These are phyloP conservation scores for Phenganax subtilis DNA, from an alignment of 92 coral and sea anemone genomes.

Conservation along the genomic window DNA sequence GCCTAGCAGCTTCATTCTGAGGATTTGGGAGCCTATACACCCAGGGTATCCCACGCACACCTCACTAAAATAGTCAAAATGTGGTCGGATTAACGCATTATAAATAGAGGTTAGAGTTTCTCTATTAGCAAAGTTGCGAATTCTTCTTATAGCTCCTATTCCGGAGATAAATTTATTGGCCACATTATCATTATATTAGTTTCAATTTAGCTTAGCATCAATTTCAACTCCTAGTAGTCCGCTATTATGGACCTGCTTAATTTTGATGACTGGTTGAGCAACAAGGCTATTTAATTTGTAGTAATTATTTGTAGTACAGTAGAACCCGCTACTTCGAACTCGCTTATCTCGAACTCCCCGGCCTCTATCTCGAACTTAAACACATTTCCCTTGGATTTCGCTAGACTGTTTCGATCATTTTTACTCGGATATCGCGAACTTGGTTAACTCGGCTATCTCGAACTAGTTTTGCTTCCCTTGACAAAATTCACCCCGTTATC, in stretches of 20 bases:
- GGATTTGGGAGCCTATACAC: slow-evolving; percentile 38
- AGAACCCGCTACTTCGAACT: too few species aligned
- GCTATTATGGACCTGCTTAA: slow-evolving; percentile 21
- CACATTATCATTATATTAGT: slow-evolving; percentile 32
- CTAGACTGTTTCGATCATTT: too few species aligned
- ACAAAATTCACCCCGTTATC: too few species aligned
- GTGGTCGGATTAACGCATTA: slow-evolving; percentile 52
- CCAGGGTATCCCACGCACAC: slow-evolving; percentile 54
- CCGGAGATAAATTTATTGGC: slow-evolving; percentile 40
- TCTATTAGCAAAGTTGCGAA: slow-evolving; percentile 32
- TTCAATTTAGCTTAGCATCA: slow-evolving; percentile 46
- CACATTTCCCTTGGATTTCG: too few species aligned
- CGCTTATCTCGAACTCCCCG: too few species aligned
- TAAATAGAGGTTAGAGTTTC: slow-evolving; percentile 29
- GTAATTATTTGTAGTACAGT: too few species aligned
- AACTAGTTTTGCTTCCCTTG: too few species aligned
- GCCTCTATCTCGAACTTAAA: too few species aligned
- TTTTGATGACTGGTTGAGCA: background rate
- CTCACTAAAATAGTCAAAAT: slow-evolving; percentile 56
- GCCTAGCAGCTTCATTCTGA: slow-evolving; percentile 51
- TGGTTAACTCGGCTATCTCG: too few species aligned
- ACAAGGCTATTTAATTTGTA: slow-evolving; percentile 7
- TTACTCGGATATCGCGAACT: too few species aligned
- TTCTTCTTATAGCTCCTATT: slow-evolving; percentile 44
- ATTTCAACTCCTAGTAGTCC: slow-evolving; percentile 48